Base-by-base conservation (phyloP, 2,888 invertebrate genomes). In the Mystacides longicornis region DNA sequence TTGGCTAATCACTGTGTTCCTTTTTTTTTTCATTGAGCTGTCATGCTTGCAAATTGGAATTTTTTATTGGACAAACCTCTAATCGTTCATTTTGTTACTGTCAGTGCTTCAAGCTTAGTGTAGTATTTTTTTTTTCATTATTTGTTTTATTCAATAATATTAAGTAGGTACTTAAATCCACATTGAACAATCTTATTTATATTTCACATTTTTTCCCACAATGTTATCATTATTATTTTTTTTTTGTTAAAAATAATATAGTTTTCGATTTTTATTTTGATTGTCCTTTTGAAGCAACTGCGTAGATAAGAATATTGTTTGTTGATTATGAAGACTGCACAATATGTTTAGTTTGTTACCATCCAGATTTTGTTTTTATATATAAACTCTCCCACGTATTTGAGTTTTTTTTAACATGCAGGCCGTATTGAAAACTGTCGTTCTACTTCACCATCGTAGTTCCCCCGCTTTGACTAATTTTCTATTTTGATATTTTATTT, bases 401-500 rank as follows among this genome's bases (percentile, higher is more conserved):
- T n/a, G n/a, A 37, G 11, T 27, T 27, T 37, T n/a, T 37, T 14
- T 37, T 37, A 3, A 14, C 37, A 27, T 7, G 37, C 37, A 37
- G 37, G 14, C 37, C 37, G 14, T 37, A 7, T 37, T 37, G 3
- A 7, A 3, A 37, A 37, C 14, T 7, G 16, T 37, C 4, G 14
- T 37, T 3, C 14, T 37, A 7, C 16, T 3, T 5, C 21, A 11
- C 46, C 50, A 19, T 16, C 33, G 54, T 55, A 54, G 42, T 33
- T 53, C 31, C 59, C 63, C 67, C 64, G 66, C 69, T 70, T 71
- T 73, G 65, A 80, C 79, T 81, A 81, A 80, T 77, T 69, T 37
- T 76, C 65, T 75, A 69, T 77, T 73, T 59, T 74, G 76, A 75
- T 76, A 76, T 74, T 75, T 69, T 65, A 75, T 79, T 81, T 82